These are phyloP conservation scores for Scomber scombrus DNA, from an alignment of 2,113 vertebrate species.

Conservation along the genomic window DNA sequence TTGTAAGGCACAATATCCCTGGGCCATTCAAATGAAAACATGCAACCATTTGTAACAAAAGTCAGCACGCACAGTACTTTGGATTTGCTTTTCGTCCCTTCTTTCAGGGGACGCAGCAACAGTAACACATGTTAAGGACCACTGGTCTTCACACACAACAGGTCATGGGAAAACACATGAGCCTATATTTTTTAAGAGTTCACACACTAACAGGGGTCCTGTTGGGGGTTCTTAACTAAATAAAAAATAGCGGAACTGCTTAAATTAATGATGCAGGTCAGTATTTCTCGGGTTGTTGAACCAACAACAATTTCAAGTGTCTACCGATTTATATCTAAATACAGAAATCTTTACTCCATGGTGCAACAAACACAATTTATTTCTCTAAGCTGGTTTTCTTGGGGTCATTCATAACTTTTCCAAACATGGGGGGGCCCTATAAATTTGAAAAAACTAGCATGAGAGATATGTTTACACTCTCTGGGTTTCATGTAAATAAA, in stretches of 20 bases:
- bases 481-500: slow-evolving; percentile 10
- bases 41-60: slow-evolving; percentile 20
- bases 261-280: neutral
- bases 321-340: neutral
- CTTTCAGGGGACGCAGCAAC: slow-evolving; percentile 13
- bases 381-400: neutral
- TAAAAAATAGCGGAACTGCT: too few relatives aligned
- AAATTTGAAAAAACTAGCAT: neutral
- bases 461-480: slow-evolving; percentile 13
- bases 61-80: slow-evolving; percentile 57
- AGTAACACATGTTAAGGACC: slow-evolving; percentile 35
- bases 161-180: neutral
- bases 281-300: too few relatives aligned
- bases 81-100: slow-evolving; percentile 25
- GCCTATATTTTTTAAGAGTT: too few relatives aligned
- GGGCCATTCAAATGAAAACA: slow-evolving; percentile 27
- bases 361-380: neutral
- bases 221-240: too few relatives aligned
- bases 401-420: neutral
- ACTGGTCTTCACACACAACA: slow-evolving; percentile 1
- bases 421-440: neutral
- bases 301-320: neutral
- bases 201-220: too few relatives aligned
- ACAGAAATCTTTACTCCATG: neutral
- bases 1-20: slow-evolving; percentile 19